Conservation (phyloP, 2,888 invertebrate species). For the Nomada flava region DNA sequence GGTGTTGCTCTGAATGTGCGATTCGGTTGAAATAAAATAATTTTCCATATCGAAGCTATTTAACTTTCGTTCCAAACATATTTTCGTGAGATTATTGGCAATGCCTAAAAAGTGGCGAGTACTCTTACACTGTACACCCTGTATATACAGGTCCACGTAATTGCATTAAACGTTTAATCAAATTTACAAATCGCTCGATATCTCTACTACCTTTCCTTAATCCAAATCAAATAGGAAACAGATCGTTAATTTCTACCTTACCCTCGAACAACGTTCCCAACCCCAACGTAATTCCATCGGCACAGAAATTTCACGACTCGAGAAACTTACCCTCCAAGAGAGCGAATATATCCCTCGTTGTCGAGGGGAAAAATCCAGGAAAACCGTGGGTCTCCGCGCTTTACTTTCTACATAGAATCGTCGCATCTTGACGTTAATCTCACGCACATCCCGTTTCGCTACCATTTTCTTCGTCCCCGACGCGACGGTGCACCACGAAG, state of each 20-base stretch:
- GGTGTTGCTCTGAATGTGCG: too few relatives aligned
- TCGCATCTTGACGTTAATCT: slow-evolving; percentile 23
- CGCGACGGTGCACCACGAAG: neutral
- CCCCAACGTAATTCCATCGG: neutral
- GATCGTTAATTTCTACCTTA: neutral
- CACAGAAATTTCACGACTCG: neutral
- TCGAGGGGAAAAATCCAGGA: neutral
- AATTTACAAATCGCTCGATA: neutral
- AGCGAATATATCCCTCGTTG: neutral
- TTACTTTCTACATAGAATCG: slow-evolving; percentile 9
- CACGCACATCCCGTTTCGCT: neutral
- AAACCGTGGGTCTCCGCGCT: neutral
- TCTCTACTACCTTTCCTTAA: neutral
- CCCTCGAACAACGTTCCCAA: neutral
- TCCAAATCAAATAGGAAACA: neutral
- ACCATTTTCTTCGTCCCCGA: slow-evolving; percentile 6
- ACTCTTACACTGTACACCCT: neutral
- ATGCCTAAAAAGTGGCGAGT: neutral
- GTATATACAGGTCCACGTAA: too few relatives aligned
- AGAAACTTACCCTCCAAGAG: neutral
- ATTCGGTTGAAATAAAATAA: too few relatives aligned
- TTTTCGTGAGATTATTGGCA: neutral
- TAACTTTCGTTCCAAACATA: neutral
- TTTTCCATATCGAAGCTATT: neutral
- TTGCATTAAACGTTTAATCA: too few relatives aligned